These are phyloP conservation scores for Nephrotoma appendiculata DNA, from an alignment of 2,888 invertebrate genomes.

Conservation along the genomic window DNA sequence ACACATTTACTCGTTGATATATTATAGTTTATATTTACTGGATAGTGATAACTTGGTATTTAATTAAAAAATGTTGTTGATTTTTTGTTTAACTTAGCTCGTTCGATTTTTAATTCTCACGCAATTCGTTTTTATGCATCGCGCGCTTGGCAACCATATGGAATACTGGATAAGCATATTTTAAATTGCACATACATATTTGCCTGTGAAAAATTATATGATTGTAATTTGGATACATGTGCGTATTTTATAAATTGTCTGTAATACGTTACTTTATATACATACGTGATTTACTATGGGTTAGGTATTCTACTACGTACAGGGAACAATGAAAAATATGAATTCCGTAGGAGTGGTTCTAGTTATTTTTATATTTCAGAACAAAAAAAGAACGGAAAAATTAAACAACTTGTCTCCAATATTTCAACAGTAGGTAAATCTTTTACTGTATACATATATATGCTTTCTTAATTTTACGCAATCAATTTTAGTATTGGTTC, in stretches of 20 bases:
- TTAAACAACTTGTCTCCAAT: neutral
- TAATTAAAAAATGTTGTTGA: neutral
- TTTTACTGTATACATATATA: neutral
- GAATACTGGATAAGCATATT: neutral
- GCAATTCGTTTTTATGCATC: neutral
- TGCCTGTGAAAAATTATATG: neutral
- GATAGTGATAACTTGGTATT: neutral
- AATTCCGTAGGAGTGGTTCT: neutral
- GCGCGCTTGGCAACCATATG: neutral
- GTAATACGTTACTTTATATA: neutral
- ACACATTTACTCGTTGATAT: neutral
- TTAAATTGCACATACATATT: neutral
- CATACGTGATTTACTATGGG: neutral
- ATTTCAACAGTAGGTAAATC: neutral
- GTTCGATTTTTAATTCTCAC: neutral
- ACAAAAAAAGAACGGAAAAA: neutral
- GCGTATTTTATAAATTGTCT: neutral
- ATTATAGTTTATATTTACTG: neutral
- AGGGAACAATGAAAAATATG: neutral
- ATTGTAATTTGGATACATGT: neutral
- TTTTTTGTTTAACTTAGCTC: neutral
- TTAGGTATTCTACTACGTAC: neutral
- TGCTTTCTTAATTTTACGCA: neutral
- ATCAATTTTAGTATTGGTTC: neutral
- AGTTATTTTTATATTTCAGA: neutral